Base-by-base conservation (phyloP, 2,888 invertebrate species). In the Pollenia angustigena region DNA sequence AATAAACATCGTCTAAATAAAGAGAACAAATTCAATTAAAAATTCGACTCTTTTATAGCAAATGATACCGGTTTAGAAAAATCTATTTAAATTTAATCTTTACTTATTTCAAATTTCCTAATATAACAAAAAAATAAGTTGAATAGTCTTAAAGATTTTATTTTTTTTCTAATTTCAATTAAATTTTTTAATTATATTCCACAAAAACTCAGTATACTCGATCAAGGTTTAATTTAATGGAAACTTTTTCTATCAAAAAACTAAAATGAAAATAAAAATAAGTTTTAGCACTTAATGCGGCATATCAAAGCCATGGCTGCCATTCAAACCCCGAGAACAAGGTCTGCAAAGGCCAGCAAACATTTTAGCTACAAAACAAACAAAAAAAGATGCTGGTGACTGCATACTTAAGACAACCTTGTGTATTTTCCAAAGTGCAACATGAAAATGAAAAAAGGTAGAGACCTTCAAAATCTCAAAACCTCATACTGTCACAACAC, bases 281-380 rank as follows among this genome's bases (percentile, higher is more conserved):
- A 72, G 69, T 58, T 44, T 42, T 11, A 44, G 52, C 14, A 79
- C 74, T 69, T 64, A 60, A 32, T 71, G 82, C 86, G 86, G 86
- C 75, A 64, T 81, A 81, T 84, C 84, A 84, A 84, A 84, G 84
- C 78, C 66, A 60, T 23, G 64, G 52, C 72, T 83, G 72, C 54
- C 66, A 74, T 76, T 76, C 42, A 81, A 80, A 74, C 52, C 40
- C 12, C 46, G 11, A 56, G n/a, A 64, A 68, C 69, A 79, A 76
- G 71, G 71, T 66, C 69, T 69, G 18, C 32, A 82, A 80, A 80
- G 76, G 75, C 75, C 83, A 72, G 16, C 44, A 58, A 58, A 23
- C 1, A 66, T 11, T 23, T 3, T n/a, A 50, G 4, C 32, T 32
- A 42, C 42, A 12, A 14, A 42, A 32, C 9, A 40, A 81, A 42